Percentiles rank a stretch among this genome's conserved stretches.
Evolutionary conservation across 2,797 vertebrate species (phyloP).

Genomic region (Pelodytes ibericus): DNA sequence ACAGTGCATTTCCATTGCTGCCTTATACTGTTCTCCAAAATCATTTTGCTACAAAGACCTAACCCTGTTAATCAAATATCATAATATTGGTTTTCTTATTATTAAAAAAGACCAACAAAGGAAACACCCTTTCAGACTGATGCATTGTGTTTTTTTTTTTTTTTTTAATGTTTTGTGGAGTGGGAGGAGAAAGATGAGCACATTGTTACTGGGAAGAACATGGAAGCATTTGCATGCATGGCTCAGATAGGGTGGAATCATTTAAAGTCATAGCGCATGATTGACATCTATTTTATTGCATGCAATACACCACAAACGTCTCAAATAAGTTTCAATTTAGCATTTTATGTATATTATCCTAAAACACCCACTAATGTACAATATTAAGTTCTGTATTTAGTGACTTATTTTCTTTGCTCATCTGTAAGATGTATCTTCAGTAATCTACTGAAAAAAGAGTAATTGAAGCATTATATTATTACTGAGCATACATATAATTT

Average conservation of each 20-base stretch:
- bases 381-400: neutral
- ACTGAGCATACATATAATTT: too few species aligned
- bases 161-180: conserved; percentile 17
- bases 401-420: neutral
- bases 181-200: conserved; percentile 50
- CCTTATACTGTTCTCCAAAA: neutral
- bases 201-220: conserved; percentile 55
- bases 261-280: conserved; percentile 5
- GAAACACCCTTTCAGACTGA: conserved; percentile 51
- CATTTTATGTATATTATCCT: neutral
- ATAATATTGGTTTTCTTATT: conserved; percentile 38
- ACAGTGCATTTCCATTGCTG: neutral
- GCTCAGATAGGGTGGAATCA: conserved; percentile 31
- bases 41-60: neutral
- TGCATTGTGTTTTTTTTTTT: conserved; percentile 24
- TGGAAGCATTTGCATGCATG: conserved; percentile 49
- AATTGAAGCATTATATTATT: too few species aligned
- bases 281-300: conserved; percentile 1
- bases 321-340: neutral
- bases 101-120: conserved; percentile 36
- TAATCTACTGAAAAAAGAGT: too few species aligned
- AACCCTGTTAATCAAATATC: conserved; percentile 26
- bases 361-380: neutral
- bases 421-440: neutral
- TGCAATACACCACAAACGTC: neutral